Conservation (phyloP, 2,113 vertebrate genomes). For the Albula glossodonta region DNA sequence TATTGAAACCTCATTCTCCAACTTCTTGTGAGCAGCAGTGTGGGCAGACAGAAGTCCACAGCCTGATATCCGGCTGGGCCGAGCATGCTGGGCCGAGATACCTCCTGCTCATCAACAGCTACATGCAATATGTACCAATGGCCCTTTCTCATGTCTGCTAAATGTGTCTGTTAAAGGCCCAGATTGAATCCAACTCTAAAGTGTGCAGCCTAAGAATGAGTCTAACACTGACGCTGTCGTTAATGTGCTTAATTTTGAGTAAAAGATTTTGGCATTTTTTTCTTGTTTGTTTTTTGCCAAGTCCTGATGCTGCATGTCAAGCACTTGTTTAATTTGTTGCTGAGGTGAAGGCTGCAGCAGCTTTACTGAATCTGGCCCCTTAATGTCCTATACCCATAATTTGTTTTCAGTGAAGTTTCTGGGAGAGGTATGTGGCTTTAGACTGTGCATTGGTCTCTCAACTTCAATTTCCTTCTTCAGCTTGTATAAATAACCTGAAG, state of each 20-base stretch:
- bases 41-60: neutral
- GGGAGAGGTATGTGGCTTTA: neutral
- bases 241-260: neutral
- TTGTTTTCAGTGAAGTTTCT: conserved; percentile 6
- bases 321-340: neutral
- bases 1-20: neutral
- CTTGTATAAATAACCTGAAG: neutral
- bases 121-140: neutral
- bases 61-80: neutral
- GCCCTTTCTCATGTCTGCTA: neutral
- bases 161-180: neutral
- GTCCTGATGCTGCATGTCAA: neutral
- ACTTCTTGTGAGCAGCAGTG: neutral
- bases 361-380: neutral
- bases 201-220: neutral
- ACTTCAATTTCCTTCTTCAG: neutral
- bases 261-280: neutral
- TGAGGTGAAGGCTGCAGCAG: neutral
- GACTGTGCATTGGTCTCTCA: neutral
- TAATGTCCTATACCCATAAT: neutral
- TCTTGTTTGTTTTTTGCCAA: neutral
- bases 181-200: neutral
- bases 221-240: neutral
- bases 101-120: neutral
- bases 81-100: neutral